phyloP scores from a whole-genome alignment of 1,140 invertebrate species.

The Drosophila pruinosa region DNA sequence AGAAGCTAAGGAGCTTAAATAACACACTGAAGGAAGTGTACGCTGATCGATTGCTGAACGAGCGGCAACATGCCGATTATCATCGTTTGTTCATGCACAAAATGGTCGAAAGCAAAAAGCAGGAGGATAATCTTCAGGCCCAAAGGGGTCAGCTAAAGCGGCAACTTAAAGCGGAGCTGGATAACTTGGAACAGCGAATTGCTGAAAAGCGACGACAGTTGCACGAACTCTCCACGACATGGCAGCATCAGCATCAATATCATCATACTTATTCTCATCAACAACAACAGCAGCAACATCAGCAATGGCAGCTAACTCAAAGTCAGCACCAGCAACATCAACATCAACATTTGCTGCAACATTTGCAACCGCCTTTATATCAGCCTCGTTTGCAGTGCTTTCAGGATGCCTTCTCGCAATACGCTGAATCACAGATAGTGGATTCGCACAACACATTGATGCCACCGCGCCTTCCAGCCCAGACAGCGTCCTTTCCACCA shows the following conservation, averaged over 20 bases:
- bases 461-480: not conserved
- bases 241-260: no score
- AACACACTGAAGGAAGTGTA: slow-evolving; percentile 33
- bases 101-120: slow-evolving; percentile 48
- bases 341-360: slow-evolving; percentile 17
- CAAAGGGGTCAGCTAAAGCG: slow-evolving; percentile 22
- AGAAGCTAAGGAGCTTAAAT: slow-evolving; percentile 34
- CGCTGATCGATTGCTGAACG: slow-evolving; percentile 16
- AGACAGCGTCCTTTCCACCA: not conserved
- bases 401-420: slow-evolving; percentile 32
- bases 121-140: slow-evolving; percentile 32
- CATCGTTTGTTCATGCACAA: slow-evolving; percentile 46
- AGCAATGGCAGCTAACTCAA: slow-evolving; percentile 1
- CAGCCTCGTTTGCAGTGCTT: slow-evolving; percentile 38
- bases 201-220: slow-evolving; percentile 24
- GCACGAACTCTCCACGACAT: slow-evolving; percentile 1
- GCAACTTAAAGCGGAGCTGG: slow-evolving; percentile 14
- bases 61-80: slow-evolving; percentile 49
- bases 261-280: no score
- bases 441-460: not conserved
- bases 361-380: slow-evolving; percentile 3
- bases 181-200: slow-evolving; percentile 26
- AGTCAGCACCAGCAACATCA: not conserved
- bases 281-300: slow-evolving; percentile 15
- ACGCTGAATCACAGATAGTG: not conserved